Percentiles rank a stretch among this genome's conserved stretches.
Conservation (phyloP, 1,140 invertebrate species). For the Geopemphigus sp. region DNA sequence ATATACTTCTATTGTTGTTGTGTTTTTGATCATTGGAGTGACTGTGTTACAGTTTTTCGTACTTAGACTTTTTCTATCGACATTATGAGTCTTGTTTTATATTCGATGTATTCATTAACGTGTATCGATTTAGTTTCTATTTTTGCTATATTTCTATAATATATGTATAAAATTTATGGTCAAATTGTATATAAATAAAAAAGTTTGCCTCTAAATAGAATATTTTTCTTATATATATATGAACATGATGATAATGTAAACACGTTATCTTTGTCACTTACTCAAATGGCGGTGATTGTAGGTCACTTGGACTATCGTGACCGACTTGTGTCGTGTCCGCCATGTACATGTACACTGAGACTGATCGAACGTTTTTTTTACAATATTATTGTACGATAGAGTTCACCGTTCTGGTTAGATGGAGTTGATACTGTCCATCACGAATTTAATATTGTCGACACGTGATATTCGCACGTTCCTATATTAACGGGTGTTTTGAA, state of each 20-base stretch:
- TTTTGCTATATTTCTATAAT: background rate
- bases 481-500: constrained; percentile 16
- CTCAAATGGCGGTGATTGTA: constrained; percentile 17
- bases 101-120: background rate
- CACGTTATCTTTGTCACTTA: constrained; percentile 29
- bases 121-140: background rate
- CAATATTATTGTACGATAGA: too few species aligned
- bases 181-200: background rate
- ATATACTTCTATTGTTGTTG: too few species aligned
- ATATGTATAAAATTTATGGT: background rate
- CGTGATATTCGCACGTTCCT: constrained; percentile 34
- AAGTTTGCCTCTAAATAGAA: background rate
- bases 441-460: constrained; percentile 21
- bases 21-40: too few species aligned
- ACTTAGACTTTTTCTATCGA: background rate
- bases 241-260: constrained; percentile 8
- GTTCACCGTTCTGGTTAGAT: too few species aligned
- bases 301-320: constrained; percentile 46
- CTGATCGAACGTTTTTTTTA: constrained; percentile 23
- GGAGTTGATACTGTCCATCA: background rate
- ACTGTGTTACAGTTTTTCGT: background rate
- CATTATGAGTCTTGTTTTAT: background rate
- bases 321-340: constrained; percentile 39
- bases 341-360: background rate
- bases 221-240: background rate